phyloP scores from a whole-genome alignment of 2,888 invertebrate genomes.

The Patella ulyssiponensis region DNA sequence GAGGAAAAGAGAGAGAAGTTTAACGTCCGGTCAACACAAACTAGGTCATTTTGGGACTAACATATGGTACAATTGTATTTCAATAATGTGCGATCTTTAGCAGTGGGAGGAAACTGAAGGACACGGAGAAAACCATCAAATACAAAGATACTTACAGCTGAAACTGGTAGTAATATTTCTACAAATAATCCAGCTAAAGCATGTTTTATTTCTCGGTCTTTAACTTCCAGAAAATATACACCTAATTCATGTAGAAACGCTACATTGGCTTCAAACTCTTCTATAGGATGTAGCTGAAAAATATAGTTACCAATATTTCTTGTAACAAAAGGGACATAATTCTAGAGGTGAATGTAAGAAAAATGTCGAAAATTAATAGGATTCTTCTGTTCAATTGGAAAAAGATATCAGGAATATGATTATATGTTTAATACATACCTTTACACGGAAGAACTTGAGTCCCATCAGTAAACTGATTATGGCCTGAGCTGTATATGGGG shows the following conservation, averaged over 20 bases:
- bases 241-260: slow-evolving; percentile 99
- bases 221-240: slow-evolving; percentile 97
- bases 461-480: slow-evolving; percentile 98
- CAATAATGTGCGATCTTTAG: too few species aligned
- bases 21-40: too few species aligned
- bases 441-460: slow-evolving; percentile 96
- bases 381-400: too few species aligned
- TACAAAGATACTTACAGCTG: slow-evolving; percentile 82
- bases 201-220: slow-evolving; percentile 98
- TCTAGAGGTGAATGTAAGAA: neutral
- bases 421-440: slow-evolving; percentile 75
- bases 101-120: too few species aligned
- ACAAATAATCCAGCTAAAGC: slow-evolving; percentile 98
- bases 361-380: neutral
- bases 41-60: too few species aligned
- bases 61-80: too few species aligned
- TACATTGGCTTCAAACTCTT: slow-evolving; percentile 98
- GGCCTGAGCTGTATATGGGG: slow-evolving; percentile 84
- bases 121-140: too few species aligned
- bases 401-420: too few species aligned
- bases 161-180: slow-evolving; percentile 97
- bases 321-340: neutral
- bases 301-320: neutral
- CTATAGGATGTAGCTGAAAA: slow-evolving; percentile 94
- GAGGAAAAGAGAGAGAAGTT: too few species aligned